Evolutionary conservation across 2,888 invertebrate genomes (phyloP), one percentile per base, ranked within the genome.

Genomic region (Cryptocephalus primarius): DNA sequence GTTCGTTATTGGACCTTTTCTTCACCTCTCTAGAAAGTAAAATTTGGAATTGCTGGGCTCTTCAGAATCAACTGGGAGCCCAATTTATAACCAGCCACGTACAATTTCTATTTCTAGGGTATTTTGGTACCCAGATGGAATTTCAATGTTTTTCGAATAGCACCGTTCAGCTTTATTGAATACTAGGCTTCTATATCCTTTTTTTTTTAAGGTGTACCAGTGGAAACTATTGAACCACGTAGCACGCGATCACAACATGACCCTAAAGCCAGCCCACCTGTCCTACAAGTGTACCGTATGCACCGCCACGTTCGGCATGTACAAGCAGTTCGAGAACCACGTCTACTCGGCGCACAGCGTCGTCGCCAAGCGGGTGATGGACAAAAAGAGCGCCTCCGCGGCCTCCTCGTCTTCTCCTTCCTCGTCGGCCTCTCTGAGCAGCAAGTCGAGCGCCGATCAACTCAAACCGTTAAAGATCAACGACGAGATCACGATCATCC

Each of bases 221-320:
- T 91, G 90, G 88, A 93, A 93, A 68, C 71, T 94, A 53, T 72
- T 94, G 47, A 89, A 88, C 67, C 94, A 94, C 66, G 92, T 94
- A 49, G 88, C 89, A 40, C 80, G 88, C 57, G 92, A 92, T 70
- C 94, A 94, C 72, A 88, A 85, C 63, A 82, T 92, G 78, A 88
- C 88, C 33, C 71, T 94, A 55, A 92, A 93, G 66, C 92, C 93
- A 14, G 93, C 92, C 34, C 91, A 93, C 69, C 75, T 93, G 47
- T 91, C 92, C 32, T 93, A 93, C 76, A 93, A 93, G 71, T 93
- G 93, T 71, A 93, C 92, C 9, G 92, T 93, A 32, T 93, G 93
- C 69, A 90, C 91, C 36, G 92, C 92, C 22, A 92, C 92, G 3
- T 93, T 93, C 65, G 89, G 89, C 60, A 90, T 92, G 88, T 93